Evolutionary conservation across 2,797 vertebrate genomes (phyloP), one percentile per base, ranked within the genome.

Genomic region (Botia almorhae): DNA sequence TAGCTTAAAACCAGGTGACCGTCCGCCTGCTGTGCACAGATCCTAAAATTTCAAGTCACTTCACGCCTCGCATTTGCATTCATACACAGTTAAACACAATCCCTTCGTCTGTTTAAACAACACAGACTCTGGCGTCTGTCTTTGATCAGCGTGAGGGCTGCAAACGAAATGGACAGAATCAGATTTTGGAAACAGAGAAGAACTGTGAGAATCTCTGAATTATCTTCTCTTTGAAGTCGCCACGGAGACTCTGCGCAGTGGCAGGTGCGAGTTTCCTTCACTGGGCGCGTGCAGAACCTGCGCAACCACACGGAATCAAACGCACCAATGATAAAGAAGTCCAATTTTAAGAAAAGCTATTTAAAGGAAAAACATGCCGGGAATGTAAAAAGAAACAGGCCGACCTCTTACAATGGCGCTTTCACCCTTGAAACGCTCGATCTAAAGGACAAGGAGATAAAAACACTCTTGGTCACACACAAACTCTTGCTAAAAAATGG

Each of bases 361-460:
- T 39, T n/a, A 53, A 51, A 81, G 50, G 68, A 68, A 75, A 51
- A 65, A 75, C 73, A 39, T 7, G 72, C 71, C 55, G 21, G 58
- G 53, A 76, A 67, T 53, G 63, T 0, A 7, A 39, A 7, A 39
- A 11, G 48, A 74, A 61, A 29, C 7, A 72, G 60, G 53, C 36
- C 53, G 48, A 80, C 69, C 68, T 71, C 72, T 64, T 19, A 11
- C 7, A 70, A 85, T 88, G 85, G 61, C 0, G 36, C 13, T 74
- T 81, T 76, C 29, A 81, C 81, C 48, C 82, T 56, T 81, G 81
- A 43, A 77, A 82, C 46, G 74, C 81, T 74, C 46, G 14, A 83
- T 82, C 69, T 84, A 75, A 85, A 85, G 51, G 83, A 89, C 76
- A 87, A 84, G 82, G 36, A 82, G 83, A 84, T 75, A 78, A 87